Percentiles rank a stretch among this genome's conserved stretches.
Evolutionary conservation across 2,113 vertebrate species (phyloP).

Genomic region (Carlito syrichta): DNA sequence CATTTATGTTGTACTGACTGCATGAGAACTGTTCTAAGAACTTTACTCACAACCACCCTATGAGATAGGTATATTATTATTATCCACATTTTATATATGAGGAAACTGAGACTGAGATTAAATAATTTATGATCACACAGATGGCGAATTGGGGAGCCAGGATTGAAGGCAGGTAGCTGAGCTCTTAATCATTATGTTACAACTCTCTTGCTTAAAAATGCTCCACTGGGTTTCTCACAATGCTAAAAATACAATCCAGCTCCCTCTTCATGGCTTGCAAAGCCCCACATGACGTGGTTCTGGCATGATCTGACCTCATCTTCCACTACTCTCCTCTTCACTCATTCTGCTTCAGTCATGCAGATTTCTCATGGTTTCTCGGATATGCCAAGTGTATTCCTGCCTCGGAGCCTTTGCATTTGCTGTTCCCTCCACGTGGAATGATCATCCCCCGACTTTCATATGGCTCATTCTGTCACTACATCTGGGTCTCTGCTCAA

Average conservation of each 20-base stretch:
- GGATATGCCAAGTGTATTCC: not conserved
- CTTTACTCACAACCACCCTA: not conserved
- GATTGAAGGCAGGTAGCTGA: not conserved
- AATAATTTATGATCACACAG: not conserved
- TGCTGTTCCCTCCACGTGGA: not conserved
- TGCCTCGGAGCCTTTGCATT: not conserved
- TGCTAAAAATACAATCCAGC: constrained; percentile 28
- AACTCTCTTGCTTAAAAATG: not conserved
- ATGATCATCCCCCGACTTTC: not conserved
- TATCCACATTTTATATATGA: not conserved
- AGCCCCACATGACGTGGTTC: not conserved
- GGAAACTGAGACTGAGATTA: not conserved
- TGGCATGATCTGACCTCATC: not conserved
- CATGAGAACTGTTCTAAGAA: not conserved
- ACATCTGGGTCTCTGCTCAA: not conserved
- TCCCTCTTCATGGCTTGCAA: not conserved
- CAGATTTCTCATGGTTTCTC: not conserved
- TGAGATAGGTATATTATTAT: not conserved
- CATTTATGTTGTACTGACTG: not conserved
- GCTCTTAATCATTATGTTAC: not conserved
- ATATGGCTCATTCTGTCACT: not conserved
- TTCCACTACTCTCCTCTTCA: not conserved
- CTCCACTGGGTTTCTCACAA: not conserved
- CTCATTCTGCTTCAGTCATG: not conserved
- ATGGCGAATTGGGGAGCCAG: not conserved